phyloP scores from a whole-genome alignment of 2,113 vertebrate genomes.

The Chaetodon trifascialis region DNA sequence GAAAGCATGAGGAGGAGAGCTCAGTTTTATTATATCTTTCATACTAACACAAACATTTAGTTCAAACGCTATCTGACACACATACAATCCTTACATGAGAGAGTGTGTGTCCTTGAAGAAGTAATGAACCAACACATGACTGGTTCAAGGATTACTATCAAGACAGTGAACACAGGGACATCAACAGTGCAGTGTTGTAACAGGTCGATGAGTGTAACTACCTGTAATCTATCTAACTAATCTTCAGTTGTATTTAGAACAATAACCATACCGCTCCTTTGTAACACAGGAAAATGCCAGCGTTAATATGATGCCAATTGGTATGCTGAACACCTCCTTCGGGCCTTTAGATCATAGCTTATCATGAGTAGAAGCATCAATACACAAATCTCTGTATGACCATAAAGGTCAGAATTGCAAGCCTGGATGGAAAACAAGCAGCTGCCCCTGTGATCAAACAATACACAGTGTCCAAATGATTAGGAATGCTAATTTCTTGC shows the following conservation, averaged over 20 bases:
- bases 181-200: constrained; percentile 5
- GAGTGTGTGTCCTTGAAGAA: neutral
- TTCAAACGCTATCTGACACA: neutral
- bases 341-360: neutral
- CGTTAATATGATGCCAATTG: neutral
- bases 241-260: neutral
- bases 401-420: neutral
- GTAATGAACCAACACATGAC: constrained; percentile 21
- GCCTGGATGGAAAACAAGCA: neutral
- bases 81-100: neutral
- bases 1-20: neutral
- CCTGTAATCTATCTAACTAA: no score
- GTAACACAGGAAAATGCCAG: neutral
- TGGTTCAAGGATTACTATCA: constrained; percentile 20
- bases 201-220: constrained; percentile 1
- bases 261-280: neutral
- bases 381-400: neutral
- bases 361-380: neutral
- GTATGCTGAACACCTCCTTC: neutral
- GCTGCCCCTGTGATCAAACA: neutral
- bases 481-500: neutral
- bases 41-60: neutral
- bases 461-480: neutral
- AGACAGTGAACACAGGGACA: constrained; percentile 26
- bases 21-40: neutral